Evolutionary conservation across 2,888 invertebrate genomes (phyloP), one percentile per base, ranked within the genome.

Genomic region (Aleiodes alternator): DNA sequence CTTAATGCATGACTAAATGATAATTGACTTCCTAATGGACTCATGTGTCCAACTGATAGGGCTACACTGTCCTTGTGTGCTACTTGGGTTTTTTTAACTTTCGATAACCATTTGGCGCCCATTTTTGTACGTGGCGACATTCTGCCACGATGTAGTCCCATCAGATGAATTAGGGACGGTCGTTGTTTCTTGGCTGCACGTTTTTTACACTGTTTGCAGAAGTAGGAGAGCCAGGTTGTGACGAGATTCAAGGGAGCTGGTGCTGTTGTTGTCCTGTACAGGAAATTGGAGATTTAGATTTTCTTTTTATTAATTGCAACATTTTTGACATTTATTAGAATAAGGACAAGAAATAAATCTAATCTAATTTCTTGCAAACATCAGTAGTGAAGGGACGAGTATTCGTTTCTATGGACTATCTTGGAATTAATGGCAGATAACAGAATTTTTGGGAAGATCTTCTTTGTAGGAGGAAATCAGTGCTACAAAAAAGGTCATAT

Each of bases 191-290:
- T 94, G 83, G 90, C 91, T 84, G 92, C 87, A 78, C 93, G 92
- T 82, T 93, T 93, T 92, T 94, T 95, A 91, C 96, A 96, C 85
- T 94, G 91, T 83, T 95, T 94, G 83, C 94, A 94, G 81, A 97
- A 91, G 92, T 96, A 97, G 90, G 96, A 94, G 78, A 96, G 92
- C 97, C 97, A 97, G 61, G 96, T 97, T 61, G 98, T 98, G 85
- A 99, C 94, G 81, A 99, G 93, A 90, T 99, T 99, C 82, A 99
- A 94, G 1, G 99, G 99, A 12, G 99, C 96, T 0, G 99, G 99
- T 0, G 99, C 98, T 0, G 98, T 98, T 74, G 96, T 97, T 7
- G 98, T 98, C 86, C 96, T 94, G 77, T 76, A 79, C 72, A 11
- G n/a, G 34, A 61, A 38, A 61, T 57, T 23, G n/a, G 34, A 61